Evolutionary conservation across 2,113 vertebrate genomes (phyloP).

Genomic region (Perca flavescens): DNA sequence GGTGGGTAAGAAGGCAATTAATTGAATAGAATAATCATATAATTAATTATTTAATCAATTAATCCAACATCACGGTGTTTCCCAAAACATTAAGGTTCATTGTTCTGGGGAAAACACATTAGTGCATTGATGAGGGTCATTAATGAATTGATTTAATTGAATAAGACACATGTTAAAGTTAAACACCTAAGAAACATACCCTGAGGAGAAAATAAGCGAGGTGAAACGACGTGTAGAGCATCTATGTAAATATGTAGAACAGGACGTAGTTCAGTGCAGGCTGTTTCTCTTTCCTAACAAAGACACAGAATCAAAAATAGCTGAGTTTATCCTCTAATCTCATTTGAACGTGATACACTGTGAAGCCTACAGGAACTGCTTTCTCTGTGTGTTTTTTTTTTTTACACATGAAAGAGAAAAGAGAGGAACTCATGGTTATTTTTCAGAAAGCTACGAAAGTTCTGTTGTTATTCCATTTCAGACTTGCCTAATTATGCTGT

Average conservation of each 20-base stretch:
- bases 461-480: conserved; percentile 6
- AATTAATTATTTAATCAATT: conserved; percentile 2
- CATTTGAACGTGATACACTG: conserved; percentile 44
- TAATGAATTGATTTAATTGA: conserved; percentile 6
- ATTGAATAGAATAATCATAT: conserved; percentile 17
- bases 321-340: conserved; percentile 35
- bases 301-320: conserved; percentile 35
- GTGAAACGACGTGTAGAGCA: not conserved
- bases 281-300: conserved; percentile 28
- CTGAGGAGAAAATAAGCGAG: not conserved
- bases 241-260: conserved; percentile 7
- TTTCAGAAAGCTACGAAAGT: not conserved
- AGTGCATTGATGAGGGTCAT: not conserved
- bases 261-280: conserved; percentile 32
- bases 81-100: not conserved
- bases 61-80: not conserved
- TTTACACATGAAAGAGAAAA: conserved; percentile 12
- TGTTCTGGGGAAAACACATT: conserved; percentile 1
- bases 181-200: not conserved
- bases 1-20: not conserved
- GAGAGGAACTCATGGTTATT: not conserved
- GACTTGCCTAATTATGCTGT: not conserved
- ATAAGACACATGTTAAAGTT: not conserved
- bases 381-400: not conserved
- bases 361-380: conserved; percentile 24